phyloP scores from a whole-genome alignment of 2,888 invertebrate genomes.

The Lasioglossum zephyrum region DNA sequence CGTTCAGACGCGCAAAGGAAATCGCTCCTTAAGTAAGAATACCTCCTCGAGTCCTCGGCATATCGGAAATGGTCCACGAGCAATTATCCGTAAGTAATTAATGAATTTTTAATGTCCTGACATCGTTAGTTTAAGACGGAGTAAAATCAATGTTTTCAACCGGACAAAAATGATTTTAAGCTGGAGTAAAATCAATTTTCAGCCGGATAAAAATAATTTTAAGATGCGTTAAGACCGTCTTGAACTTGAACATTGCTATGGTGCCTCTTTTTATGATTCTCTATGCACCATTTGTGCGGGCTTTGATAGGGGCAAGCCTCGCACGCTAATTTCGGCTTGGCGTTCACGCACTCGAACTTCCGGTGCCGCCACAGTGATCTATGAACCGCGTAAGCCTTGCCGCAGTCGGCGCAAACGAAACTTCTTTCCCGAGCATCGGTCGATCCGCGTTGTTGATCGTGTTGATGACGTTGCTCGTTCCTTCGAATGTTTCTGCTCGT shows the following conservation, averaged over 20 bases:
- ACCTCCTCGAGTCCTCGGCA: neutral
- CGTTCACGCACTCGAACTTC: conserved; percentile 81
- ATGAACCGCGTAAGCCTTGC: conserved; percentile 78
- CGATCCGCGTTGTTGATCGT: conserved; percentile 18
- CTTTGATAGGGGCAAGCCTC: conserved; percentile 77
- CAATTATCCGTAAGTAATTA: neutral
- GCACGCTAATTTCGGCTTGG: conserved; percentile 77
- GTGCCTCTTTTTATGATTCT: conserved; percentile 78
- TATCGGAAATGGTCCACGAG: neutral
- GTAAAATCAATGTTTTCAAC: no score
- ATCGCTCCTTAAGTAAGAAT: neutral
- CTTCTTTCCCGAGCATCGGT: conserved; percentile 44
- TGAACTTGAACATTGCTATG: conserved; percentile 49
- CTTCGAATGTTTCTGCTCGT: conserved; percentile 20
- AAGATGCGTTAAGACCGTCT: no score
- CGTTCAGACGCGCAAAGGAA: neutral
- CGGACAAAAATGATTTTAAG: no score
- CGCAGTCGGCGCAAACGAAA: conserved; percentile 77
- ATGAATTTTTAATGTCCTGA: no score
- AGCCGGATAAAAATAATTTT: no score
- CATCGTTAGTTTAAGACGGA: no score
- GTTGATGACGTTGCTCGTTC: conserved; percentile 30
- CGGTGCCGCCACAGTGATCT: conserved; percentile 81
- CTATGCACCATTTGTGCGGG: conserved; percentile 81
- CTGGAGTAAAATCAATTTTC: conserved; percentile 22